Conservation (phyloP, 2,888 invertebrate species). For the Carabus problematicus region DNA sequence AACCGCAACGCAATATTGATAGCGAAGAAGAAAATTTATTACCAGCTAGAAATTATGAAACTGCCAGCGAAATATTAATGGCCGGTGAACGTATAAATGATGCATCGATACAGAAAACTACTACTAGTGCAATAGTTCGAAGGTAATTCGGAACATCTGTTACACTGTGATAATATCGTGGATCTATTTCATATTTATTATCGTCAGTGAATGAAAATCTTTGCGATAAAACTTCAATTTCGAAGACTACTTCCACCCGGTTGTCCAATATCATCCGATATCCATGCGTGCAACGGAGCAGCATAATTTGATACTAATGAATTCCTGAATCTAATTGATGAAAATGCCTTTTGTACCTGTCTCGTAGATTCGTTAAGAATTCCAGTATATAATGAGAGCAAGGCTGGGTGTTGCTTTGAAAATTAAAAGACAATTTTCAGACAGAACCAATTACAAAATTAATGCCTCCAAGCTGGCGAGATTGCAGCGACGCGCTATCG, state of each 20-base stretch:
- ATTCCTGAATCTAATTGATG: conserved; percentile 15
- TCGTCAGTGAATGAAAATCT: background rate
- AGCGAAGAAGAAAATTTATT: conserved; percentile 23
- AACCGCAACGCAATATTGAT: conserved; percentile 14
- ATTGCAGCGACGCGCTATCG: no score
- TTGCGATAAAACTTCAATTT: conserved; percentile 3
- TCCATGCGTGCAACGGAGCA: conserved; percentile 12
- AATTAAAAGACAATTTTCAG: conserved; percentile 16
- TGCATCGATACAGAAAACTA: no score
- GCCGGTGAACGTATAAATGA: no score
- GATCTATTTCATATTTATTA: background rate
- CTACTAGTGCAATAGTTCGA: background rate
- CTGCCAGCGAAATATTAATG: conserved; percentile 13
- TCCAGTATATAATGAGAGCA: conserved; percentile 16
- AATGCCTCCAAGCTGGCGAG: background rate
- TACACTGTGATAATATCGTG: background rate
- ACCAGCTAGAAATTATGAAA: conserved; percentile 26
- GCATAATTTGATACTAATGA: conserved; percentile 29
- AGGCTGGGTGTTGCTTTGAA: conserved; percentile 2
- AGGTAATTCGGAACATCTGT: no score
- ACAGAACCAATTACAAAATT: conserved; percentile 20
- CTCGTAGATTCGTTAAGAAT: background rate
- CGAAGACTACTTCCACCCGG: conserved; percentile 6
- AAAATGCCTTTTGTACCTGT: no score
- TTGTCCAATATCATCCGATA: no score